Conservation (phyloP, 1,140 invertebrate genomes). For the Anagrus nilaparvatae region DNA sequence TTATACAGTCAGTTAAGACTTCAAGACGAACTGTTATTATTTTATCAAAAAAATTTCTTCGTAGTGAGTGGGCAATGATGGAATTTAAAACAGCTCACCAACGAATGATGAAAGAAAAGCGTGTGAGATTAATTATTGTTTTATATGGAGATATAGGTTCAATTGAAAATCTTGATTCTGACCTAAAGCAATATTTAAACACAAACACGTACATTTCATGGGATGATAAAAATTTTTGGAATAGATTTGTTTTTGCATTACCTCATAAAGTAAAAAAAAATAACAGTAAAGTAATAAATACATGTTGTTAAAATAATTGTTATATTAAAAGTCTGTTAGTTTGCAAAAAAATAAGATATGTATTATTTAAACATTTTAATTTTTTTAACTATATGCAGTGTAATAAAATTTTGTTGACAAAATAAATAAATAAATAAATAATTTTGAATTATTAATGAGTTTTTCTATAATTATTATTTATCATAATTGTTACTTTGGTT, state of each 20-base stretch:
- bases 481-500: no score
- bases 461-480: no score
- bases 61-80: constrained; percentile 76
- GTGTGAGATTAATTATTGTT: constrained; percentile 64
- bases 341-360: no score
- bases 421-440: no score
- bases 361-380: no score
- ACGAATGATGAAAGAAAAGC: constrained; percentile 59
- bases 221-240: constrained; percentile 79
- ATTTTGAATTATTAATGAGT: no score
- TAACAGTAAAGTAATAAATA: no score
- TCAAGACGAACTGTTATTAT: constrained; percentile 75
- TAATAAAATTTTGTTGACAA: no score
- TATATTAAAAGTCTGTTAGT: no score
- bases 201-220: constrained; percentile 81
- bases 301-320: no score
- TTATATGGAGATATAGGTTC: constrained; percentile 64
- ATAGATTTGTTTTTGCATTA: constrained; percentile 66
- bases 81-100: constrained; percentile 75
- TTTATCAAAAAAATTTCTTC: constrained; percentile 68
- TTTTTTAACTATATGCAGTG: no score
- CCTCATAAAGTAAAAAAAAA: no score
- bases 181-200: constrained; percentile 66
- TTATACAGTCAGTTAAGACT: constrained; percentile 63
- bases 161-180: constrained; percentile 55